Conservation (phyloP, 1,140 invertebrate species). For the Procambarus clarkii region DNA sequence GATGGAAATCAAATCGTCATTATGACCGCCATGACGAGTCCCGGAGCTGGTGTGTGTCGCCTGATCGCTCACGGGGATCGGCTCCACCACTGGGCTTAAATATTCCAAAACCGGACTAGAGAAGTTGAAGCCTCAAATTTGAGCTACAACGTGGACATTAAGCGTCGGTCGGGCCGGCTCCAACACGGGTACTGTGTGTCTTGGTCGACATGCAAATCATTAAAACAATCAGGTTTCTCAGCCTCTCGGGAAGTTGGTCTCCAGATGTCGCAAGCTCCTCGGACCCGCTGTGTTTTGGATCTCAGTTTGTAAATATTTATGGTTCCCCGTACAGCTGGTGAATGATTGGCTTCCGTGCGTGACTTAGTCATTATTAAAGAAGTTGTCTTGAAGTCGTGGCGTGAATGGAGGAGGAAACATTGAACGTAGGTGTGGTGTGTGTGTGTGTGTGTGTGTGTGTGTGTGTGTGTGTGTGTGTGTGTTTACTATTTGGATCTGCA, state of each 20-base stretch:
- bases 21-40: slow-evolving; percentile 14
- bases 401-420: neutral
- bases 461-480: too few species aligned
- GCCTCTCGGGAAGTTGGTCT: neutral
- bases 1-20: slow-evolving; percentile 28
- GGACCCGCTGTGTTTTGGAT: neutral
- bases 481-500: too few species aligned
- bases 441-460: too few species aligned
- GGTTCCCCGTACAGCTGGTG: too few species aligned
- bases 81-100: neutral
- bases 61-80: slow-evolving; percentile 16
- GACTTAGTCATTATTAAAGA: neutral
- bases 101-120: neutral
- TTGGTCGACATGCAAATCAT: slow-evolving; percentile 18
- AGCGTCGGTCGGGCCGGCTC: neutral
- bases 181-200: slow-evolving; percentile 35
- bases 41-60: slow-evolving; percentile 19
- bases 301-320: neutral
- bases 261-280: neutral
- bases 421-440: too few species aligned
- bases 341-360: neutral
- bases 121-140: neutral
- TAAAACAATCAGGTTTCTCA: neutral
- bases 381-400: neutral
- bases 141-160: neutral